Evolutionary conservation across 2,113 vertebrate genomes (phyloP).

Genomic region (Tilapia sparmanii): DNA sequence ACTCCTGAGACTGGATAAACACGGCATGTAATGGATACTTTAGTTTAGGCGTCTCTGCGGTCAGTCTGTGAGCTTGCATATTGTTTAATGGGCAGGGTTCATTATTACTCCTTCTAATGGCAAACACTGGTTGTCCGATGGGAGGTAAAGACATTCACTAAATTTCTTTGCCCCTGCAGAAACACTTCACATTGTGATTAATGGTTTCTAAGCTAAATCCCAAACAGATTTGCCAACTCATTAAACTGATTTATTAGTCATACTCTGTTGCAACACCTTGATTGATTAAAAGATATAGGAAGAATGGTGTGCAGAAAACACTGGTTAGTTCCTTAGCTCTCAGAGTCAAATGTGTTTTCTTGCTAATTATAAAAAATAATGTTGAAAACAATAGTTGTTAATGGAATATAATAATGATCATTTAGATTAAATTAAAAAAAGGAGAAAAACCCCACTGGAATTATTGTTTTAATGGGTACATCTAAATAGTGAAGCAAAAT

Average conservation of each 20-base stretch:
- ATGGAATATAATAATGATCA: neutral
- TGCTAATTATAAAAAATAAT: neutral
- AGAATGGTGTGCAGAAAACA: neutral
- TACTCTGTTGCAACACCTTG: neutral
- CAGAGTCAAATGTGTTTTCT: neutral
- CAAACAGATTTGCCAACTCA: conserved; percentile 30
- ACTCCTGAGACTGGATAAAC: conserved; percentile 17
- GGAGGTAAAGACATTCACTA: conserved; percentile 27
- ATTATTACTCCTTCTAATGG: conserved; percentile 44
- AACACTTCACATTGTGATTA: conserved; percentile 12
- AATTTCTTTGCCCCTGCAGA: neutral
- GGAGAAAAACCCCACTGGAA: neutral
- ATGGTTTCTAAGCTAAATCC: conserved; percentile 45
- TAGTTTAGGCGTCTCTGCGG: neutral
- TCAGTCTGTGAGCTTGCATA: neutral
- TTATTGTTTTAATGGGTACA: neutral
- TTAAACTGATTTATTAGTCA: conserved; percentile 36
- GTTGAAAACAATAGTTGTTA: neutral
- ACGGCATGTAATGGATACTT: conserved; percentile 20
- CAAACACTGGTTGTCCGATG: conserved; percentile 36
- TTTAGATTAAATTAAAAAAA: accelerated
- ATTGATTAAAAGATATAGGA: neutral
- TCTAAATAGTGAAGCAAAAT: neutral
- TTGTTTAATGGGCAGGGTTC: conserved; percentile 42
- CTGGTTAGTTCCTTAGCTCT: neutral